These are phyloP conservation scores for Anhinga rufa DNA, from an alignment of 2,113 vertebrate genomes.

Conservation along the genomic window DNA sequence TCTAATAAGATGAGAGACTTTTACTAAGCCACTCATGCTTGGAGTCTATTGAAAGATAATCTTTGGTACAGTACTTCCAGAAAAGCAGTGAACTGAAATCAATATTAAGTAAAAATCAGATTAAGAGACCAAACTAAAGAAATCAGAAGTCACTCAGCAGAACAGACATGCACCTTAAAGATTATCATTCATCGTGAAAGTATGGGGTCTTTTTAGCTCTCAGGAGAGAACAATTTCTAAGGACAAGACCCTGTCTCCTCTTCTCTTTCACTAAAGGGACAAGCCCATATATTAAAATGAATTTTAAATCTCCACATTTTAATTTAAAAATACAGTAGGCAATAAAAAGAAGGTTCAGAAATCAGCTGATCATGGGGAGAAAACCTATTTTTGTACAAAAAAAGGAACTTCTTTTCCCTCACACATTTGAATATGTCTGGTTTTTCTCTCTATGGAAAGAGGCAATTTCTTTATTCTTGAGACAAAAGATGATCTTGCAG, in stretches of 20 bases:
- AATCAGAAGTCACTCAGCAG: constrained; percentile 9
- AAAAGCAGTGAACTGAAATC: constrained; percentile 43
- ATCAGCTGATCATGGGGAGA: not conserved
- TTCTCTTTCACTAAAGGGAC: not conserved
- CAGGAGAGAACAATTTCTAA: not conserved
- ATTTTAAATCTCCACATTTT: not conserved
- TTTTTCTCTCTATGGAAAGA: not conserved
- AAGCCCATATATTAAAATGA: not conserved
- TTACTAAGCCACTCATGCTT: constrained; percentile 12
- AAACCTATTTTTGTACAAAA: not conserved
- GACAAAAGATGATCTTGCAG: not conserved
- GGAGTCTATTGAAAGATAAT: constrained; percentile 34
- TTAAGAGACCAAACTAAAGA: constrained; percentile 5
- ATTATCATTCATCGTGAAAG: not conserved
- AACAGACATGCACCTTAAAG: not conserved
- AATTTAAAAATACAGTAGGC: not conserved
- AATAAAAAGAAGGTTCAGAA: not conserved
- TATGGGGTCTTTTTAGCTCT: not conserved
- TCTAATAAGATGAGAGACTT: constrained; percentile 35
- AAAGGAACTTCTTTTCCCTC: not conserved
- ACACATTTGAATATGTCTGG: not conserved
- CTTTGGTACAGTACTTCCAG: constrained; percentile 29
- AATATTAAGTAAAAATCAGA: constrained; percentile 35
- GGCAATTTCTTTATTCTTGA: not conserved
- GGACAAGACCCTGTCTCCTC: not conserved